Conservation (phyloP, 2,797 vertebrate species). For the Taeniopygia guttata region DNA sequence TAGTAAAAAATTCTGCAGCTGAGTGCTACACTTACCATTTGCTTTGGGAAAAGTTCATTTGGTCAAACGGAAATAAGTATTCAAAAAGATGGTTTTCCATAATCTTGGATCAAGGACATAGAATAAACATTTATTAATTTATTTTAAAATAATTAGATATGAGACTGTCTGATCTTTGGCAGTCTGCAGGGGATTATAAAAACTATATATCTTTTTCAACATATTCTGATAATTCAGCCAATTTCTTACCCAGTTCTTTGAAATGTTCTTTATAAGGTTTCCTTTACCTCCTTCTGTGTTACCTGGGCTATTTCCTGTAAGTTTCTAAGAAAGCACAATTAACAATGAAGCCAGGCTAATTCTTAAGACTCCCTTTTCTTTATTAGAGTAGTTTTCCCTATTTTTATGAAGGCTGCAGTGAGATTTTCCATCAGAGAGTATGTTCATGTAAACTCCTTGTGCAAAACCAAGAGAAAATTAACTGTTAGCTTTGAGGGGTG, state of each 20-base stretch:
- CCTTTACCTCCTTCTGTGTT: neutral
- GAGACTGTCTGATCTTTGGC: neutral
- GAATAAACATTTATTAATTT: neutral
- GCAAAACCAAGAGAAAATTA: neutral
- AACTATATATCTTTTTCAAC: neutral
- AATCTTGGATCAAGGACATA: neutral
- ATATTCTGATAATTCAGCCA: accelerated
- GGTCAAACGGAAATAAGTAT: neutral
- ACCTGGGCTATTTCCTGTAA: neutral
- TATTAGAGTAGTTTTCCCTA: neutral
- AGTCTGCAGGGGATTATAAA: neutral
- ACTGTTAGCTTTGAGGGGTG: neutral
- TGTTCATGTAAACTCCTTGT: neutral
- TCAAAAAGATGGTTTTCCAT: neutral
- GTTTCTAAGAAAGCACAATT: neutral
- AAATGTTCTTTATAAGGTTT: neutral
- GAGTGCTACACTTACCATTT: neutral
- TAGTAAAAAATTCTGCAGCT: neutral
- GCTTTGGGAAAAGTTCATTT: neutral
- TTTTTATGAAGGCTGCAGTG: neutral
- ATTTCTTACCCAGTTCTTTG: neutral
- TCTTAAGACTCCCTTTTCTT: neutral
- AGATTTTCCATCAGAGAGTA: neutral
- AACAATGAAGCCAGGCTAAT: neutral
- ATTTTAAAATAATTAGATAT: neutral